Conservation (phyloP, 64 coral and sea anemone species). For the Platygyra sinensis region DNA sequence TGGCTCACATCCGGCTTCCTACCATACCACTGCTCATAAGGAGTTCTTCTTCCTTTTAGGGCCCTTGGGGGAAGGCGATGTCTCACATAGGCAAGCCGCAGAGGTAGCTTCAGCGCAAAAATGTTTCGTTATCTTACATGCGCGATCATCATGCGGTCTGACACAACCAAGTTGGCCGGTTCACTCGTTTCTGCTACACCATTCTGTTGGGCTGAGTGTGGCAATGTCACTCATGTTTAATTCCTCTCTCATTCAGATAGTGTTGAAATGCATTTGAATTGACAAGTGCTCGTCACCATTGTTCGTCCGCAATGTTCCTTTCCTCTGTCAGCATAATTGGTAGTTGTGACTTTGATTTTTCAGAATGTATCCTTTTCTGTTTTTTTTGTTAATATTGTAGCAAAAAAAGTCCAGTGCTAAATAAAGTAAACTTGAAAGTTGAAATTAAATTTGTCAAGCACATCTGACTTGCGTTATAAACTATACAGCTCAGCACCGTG, state of each 20-base stretch:
- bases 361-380: too few relatives aligned
- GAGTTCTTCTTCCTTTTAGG: constrained; percentile 40
- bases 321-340: background rate
- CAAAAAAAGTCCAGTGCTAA: too few relatives aligned
- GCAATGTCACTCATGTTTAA: constrained; percentile 46
- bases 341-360: too few relatives aligned
- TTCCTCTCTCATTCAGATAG: constrained; percentile 49
- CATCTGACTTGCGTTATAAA: constrained; percentile 50
- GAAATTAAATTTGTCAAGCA: constrained; percentile 38
- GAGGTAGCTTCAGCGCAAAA: constrained; percentile 77
- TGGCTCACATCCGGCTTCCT: constrained; percentile 44
- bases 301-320: constrained; percentile 43
- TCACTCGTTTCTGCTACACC: constrained; percentile 21
- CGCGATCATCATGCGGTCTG: constrained; percentile 44
- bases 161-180: constrained; percentile 53
- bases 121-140: constrained; percentile 6
- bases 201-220: constrained; percentile 54
- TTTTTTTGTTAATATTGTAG: too few relatives aligned
- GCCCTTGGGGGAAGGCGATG: constrained; percentile 46
- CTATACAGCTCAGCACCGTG: constrained; percentile 50
- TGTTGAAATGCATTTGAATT: constrained; percentile 49
- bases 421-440: too few relatives aligned
- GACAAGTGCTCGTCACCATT: constrained; percentile 54
- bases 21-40: constrained; percentile 59
- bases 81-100: constrained; percentile 56